Base-by-base conservation (phyloP, 2,113 vertebrate species). In the Papio anubis region DNA sequence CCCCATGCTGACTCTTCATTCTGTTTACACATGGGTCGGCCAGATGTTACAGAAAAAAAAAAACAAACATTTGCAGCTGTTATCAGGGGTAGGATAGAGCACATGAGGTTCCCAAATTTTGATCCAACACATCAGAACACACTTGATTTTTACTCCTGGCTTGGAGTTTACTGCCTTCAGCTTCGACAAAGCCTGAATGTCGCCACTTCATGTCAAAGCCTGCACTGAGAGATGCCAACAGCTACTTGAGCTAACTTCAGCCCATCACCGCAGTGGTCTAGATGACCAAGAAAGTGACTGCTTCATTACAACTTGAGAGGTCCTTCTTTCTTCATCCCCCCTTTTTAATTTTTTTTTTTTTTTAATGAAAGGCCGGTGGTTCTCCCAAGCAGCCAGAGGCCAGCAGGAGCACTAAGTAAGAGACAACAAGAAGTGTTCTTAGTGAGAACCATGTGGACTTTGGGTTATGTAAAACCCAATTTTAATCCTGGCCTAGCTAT, bases 1-100 rank as follows among this genome's bases (percentile, higher is more conserved):
- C 96, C 87, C 64, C 59, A 38, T 2, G 0, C 43, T 96, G 86
- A 96, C 92, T 87, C 95, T 87, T 97, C 48, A 32, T 82, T 94
- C 73, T 96, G 95, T 98, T 96, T 94, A 96, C 85, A 72, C 94
- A 61, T 3, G 55, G 94, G 50, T 72, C 30, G 52, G 70, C 96
- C 97, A 97, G 97, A 97, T 98, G 98, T 93, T 96, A 88, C 73
- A 93, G 85, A 94, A 88, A 89, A 21, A 82, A 75, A 91, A 88
- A 90, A 27, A 79, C 64, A 97, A 97, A 98, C 94, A 96, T 48
- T 87, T 96, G 97, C 96, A 97, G 97, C 97, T 98, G 95, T 81
- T 96, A 96, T 91, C 79, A 61, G 18, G 72, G 38, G 30, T 4
- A 84, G 96, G 97, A 96, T 81, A 85, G 88, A 96, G 21, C 11